phyloP scores from a whole-genome alignment of 1,140 invertebrate species.

The Drosophila yakuba region DNA sequence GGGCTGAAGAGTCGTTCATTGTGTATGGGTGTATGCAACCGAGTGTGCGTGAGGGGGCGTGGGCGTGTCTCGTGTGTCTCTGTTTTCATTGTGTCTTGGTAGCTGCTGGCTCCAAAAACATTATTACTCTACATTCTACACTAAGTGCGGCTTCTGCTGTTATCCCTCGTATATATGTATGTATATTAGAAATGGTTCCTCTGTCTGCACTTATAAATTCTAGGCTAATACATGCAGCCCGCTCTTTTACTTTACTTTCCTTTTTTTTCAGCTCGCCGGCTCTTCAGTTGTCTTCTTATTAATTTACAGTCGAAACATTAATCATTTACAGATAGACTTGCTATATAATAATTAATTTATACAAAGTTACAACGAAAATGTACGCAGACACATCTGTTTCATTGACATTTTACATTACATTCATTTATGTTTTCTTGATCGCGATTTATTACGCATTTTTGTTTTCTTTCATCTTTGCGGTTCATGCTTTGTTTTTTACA shows the following conservation, averaged over 20 bases:
- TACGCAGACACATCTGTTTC: constrained; percentile 47
- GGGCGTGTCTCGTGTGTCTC: constrained; percentile 46
- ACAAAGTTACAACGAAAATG: constrained; percentile 72
- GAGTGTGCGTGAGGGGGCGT: constrained; percentile 30
- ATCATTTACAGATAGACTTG: constrained; percentile 71
- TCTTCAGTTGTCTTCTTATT: constrained; percentile 25
- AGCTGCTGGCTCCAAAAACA: constrained; percentile 51
- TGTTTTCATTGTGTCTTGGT: constrained; percentile 48
- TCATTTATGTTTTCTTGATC: constrained; percentile 25
- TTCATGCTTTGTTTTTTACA: constrained; percentile 34
- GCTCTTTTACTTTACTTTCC: constrained; percentile 22
- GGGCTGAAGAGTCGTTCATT: constrained; percentile 66
- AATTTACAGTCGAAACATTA: constrained; percentile 76
- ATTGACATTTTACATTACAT: constrained; percentile 50
- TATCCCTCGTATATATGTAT: constrained; percentile 42
- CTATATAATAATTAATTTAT: constrained; percentile 63
- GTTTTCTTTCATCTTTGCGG: constrained; percentile 22
- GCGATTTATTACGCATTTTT: constrained; percentile 14
- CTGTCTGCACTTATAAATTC: constrained; percentile 49
- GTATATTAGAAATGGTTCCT: constrained; percentile 65
- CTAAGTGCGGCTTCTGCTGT: constrained; percentile 47
- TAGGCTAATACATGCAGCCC: constrained; percentile 44
- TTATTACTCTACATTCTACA: constrained; percentile 46
- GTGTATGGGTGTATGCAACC: constrained; percentile 34
- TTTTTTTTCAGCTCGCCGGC: constrained; percentile 5